Evolutionary conservation across 2,888 invertebrate species (phyloP).

Genomic region (Thera britannica): DNA sequence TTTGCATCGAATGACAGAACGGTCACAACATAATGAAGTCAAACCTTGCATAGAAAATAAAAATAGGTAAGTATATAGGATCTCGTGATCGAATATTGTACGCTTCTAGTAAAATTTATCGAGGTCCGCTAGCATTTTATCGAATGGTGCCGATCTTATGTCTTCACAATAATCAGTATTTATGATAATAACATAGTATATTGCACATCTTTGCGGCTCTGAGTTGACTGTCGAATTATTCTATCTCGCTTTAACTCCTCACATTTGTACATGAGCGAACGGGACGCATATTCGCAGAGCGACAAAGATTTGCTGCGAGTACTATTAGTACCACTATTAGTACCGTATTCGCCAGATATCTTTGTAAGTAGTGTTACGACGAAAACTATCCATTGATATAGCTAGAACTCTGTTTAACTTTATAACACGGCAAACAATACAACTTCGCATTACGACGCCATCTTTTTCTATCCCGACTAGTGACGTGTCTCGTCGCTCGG

Average conservation of each 20-base stretch:
- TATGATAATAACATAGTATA: constrained; percentile 7
- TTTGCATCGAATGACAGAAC: too few relatives aligned
- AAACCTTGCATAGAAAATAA: constrained; percentile 17
- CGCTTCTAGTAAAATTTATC: constrained; percentile 34
- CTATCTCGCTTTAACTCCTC: neutral
- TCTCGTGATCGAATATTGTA: constrained; percentile 32
- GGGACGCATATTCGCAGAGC: neutral
- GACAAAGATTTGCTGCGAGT: neutral
- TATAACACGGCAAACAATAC: too few relatives aligned
- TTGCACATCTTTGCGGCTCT: neutral
- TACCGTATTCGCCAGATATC: neutral
- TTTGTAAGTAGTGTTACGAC: neutral
- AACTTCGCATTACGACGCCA: too few relatives aligned
- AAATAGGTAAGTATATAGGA: constrained; percentile 32
- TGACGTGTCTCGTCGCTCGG: too few relatives aligned
- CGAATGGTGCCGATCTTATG: constrained; percentile 35
- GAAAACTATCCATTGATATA: too few relatives aligned
- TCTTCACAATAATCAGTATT: constrained; percentile 41
- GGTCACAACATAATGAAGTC: neutral
- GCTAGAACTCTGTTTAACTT: too few relatives aligned
- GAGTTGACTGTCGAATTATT: neutral
- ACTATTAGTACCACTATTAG: neutral
- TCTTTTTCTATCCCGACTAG: too few relatives aligned
- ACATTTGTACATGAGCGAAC: neutral
- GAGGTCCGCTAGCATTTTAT: constrained; percentile 35